Evolutionary conservation across 2,113 vertebrate genomes (phyloP).

Genomic region (Scomber colias): DNA sequence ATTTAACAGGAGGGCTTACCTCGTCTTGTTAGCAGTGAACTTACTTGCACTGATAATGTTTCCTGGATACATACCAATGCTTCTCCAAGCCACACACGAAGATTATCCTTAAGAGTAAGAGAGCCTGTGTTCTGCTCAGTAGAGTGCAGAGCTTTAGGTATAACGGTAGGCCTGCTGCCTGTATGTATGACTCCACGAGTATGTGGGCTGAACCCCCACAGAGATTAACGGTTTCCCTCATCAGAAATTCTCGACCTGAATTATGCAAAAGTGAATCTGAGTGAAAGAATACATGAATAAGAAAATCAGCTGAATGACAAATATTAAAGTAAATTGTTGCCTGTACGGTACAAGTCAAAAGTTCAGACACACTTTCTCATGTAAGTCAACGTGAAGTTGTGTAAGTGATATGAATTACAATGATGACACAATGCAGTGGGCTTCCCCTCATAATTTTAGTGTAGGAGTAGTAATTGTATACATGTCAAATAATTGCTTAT

Average conservation of each 20-base stretch:
- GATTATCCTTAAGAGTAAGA: constrained; percentile 1
- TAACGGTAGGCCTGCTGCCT: constrained; percentile 9
- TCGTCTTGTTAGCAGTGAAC: constrained; percentile 7
- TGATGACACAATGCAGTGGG: constrained; percentile 4
- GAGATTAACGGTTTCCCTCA: constrained; percentile 28
- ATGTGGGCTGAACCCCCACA: constrained; percentile 39
- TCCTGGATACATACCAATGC: not conserved
- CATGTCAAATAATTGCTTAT: constrained; percentile 16
- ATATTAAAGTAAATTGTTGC: constrained; percentile 2
- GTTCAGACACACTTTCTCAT: too few species aligned
- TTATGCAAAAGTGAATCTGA: constrained; percentile 32
- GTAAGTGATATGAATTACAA: constrained; percentile 21
- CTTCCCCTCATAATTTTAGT: not conserved
- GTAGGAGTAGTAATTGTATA: constrained; percentile 17
- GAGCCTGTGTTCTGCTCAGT: constrained; percentile 2
- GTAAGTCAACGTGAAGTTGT: too few species aligned
- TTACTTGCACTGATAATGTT: not conserved
- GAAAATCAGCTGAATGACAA: constrained; percentile 24
- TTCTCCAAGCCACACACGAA: not conserved
- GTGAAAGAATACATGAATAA: constrained; percentile 23
- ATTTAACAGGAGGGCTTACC: too few species aligned
- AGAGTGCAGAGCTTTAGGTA: constrained; percentile 18
- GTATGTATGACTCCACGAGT: constrained; percentile 15
- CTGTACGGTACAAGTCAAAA: not conserved
- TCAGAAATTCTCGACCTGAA: constrained; percentile 43